phyloP scores from a whole-genome alignment of 2,113 vertebrate species.

The Equus quagga region DNA sequence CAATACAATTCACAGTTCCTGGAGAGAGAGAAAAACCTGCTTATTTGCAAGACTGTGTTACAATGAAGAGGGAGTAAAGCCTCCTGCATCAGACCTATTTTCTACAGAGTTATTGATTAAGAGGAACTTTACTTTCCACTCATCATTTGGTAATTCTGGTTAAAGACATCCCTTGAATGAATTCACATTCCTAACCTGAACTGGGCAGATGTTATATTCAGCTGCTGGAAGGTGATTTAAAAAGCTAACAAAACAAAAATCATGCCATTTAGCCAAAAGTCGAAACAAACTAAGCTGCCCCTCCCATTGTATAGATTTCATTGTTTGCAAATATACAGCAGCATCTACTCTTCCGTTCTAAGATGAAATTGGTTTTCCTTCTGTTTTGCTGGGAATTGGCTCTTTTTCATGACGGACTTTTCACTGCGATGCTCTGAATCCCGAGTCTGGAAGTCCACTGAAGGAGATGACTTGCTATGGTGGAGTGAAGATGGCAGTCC shows the following conservation, averaged over 20 bases:
- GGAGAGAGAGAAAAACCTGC: neutral
- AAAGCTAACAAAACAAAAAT: constrained; percentile 16
- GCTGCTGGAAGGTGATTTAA: constrained; percentile 4
- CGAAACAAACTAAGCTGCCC: neutral
- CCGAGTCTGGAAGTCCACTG: neutral
- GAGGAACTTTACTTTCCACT: neutral
- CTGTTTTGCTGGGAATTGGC: neutral
- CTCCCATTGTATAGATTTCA: neutral
- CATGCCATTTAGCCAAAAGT: neutral
- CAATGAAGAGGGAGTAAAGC: neutral
- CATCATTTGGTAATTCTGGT: neutral
- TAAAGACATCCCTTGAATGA: neutral
- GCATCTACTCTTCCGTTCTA: neutral
- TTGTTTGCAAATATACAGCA: constrained; percentile 2
- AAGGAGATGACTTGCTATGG: neutral
- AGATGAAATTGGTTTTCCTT: constrained; percentile 32
- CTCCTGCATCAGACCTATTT: neutral
- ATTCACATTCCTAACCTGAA: constrained; percentile 16
- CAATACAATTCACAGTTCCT: neutral
- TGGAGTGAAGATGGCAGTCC: neutral
- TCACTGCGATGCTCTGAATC: neutral
- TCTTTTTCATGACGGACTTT: neutral
- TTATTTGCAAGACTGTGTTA: neutral
- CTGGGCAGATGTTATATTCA: neutral
- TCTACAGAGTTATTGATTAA: neutral